Evolutionary conservation across 1,140 invertebrate genomes (phyloP), one percentile per base, ranked within the genome.

Genomic region (Megalonaias nervosa): DNA sequence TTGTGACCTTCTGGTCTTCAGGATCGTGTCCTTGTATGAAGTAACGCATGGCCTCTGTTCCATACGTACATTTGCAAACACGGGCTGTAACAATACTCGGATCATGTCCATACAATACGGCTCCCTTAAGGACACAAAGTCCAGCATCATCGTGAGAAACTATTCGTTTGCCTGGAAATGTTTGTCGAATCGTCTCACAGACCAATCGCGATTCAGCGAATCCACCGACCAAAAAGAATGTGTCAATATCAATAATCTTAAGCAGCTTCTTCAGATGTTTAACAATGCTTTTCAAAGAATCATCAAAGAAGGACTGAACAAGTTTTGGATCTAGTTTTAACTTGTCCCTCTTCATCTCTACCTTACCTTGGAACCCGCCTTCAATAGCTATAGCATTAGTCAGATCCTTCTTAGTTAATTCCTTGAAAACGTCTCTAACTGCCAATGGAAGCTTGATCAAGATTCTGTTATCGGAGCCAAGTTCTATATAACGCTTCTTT

Each of bases 341-440:
- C 68, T 74, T 74, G 65, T 74, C 73, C 57, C 73, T 61, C 21
- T 58, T 67, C 11, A 74, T 66, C 14, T 59, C 61, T 16, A 74
- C 58, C 58, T 74, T 67, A n/a, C 65, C 64, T 14, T 67, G 58
- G n/a, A 64, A 74, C 26, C 60, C 59, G 13, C 65, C 23, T 55
- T 74, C 57, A 9, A 56, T 64, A 60, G 31, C 31, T 1, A 74
- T 74, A 3, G 60, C n/a, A 2, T 67, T 66, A 38, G 67, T 61
- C 2, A 74, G 38, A 31, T 60, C 65, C 16, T 67, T 67, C 17
- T 66, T 64, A n/a, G 73, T 74, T 21, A 67, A 67, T 58, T 61
- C 21, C 21, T 67, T 67, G 14, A 74, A 26, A 17, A 67, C 21
- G 15, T 56, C 56, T 58, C 56, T 14, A 5, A 74, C 57, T 3